Base-by-base conservation (phyloP, 2,113 vertebrate species). In the Varanus komodoensis region DNA sequence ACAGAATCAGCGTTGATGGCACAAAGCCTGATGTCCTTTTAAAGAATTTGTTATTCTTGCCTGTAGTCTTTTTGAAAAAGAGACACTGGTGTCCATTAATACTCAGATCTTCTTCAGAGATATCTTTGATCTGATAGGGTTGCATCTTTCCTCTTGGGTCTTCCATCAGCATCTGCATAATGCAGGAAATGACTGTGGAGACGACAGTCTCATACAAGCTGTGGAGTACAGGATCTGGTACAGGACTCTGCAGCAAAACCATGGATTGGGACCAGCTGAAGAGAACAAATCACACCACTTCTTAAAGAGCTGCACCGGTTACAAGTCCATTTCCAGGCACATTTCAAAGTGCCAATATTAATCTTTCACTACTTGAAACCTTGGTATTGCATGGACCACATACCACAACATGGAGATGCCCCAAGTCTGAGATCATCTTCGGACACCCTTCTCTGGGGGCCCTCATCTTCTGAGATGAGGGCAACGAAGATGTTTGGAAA, bases 121-220 rank as follows among this genome's bases (percentile, higher is more conserved):
- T 93, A 52, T 84, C 57, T 94, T 94, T 95, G 91, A 90, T 95
- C 27, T 89, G 11, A 52, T 73, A 86, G 77, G 87, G 84, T 79
- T 92, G 82, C 87, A 82, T 91, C 80, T 92, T 79, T 91, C 44
- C 87, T 88, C 89, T 82, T 71, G 21, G 27, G 84, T 88, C 89
- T 86, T 50, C n/a, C 90, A 87, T 89, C 80, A 87, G 86, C 87
- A 92, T 93, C 92, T 95, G 96, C 89, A 91, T 92, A 92, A 75
- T 89, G 92, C 90, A 93, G 96, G 97, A 97, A 96, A 97, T 96
- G 93, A 91, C 86, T 96, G 96, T 95, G 95, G 93, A 90, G 92
- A 75, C 25, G 25, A 77, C 89, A n/a, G 9, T 94, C 91, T 83
- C 86, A 87, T 93, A 93, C 91, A 88, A 95, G 94, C 91, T 81